Evolutionary conservation across 2,113 vertebrate genomes (phyloP).

Genomic region (Ondatra zibethicus): DNA sequence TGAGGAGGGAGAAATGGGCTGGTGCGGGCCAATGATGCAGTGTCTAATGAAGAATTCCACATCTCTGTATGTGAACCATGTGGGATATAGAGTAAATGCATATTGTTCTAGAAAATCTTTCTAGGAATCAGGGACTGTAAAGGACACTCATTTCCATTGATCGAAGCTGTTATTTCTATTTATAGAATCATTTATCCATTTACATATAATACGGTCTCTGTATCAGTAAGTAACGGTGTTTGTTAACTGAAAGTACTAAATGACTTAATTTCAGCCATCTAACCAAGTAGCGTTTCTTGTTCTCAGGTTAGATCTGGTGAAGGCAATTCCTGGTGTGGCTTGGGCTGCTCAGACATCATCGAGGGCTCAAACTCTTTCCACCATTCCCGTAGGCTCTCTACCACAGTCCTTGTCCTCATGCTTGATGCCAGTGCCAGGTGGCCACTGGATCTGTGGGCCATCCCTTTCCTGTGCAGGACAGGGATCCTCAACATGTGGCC

Average conservation of each 20-base stretch:
- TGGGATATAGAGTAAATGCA: not conserved
- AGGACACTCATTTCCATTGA: not conserved
- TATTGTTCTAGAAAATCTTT: not conserved
- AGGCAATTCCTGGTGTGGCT: not conserved
- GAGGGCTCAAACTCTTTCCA: not conserved
- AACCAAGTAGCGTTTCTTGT: constrained; percentile 23
- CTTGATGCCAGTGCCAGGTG: not conserved
- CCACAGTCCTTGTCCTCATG: not conserved
- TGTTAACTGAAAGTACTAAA: not conserved
- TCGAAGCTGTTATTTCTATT: not conserved
- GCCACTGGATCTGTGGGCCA: not conserved
- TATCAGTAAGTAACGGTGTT: constrained; percentile 35
- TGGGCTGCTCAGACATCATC: not conserved
- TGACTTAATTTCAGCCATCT: constrained; percentile 30
- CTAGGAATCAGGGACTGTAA: not conserved
- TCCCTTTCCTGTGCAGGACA: not conserved
- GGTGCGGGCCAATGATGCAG: not conserved
- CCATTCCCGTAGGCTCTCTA: not conserved
- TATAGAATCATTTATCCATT: constrained; percentile 24
- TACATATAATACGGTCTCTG: not conserved
- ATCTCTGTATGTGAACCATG: not conserved
- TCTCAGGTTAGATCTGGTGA: not conserved
- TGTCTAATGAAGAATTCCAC: not conserved
- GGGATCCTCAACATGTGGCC: not conserved
- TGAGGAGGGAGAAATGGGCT: not conserved